Evolutionary conservation across 53 echinoderm and acorn worm genomes (phyloP).

Genomic region (Echinometra lucunter): DNA sequence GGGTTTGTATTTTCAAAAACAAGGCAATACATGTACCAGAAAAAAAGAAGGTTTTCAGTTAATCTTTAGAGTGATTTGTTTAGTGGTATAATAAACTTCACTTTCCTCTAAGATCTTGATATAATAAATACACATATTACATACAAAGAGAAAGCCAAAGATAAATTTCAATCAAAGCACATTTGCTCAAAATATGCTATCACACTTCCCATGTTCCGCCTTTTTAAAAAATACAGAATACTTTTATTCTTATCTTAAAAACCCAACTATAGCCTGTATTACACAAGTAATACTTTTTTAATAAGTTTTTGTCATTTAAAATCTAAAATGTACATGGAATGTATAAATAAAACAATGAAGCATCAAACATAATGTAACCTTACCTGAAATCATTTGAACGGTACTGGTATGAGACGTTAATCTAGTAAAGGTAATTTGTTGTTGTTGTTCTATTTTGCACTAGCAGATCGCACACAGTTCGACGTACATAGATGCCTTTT

Average conservation of each 20-base stretch:
- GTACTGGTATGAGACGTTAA: neutral
- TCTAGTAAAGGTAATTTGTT: neutral
- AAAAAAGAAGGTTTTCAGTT: neutral
- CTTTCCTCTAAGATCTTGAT: neutral
- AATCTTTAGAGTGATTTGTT: neutral
- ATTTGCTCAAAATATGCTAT: neutral
- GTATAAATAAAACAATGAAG: neutral
- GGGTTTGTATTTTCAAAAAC: constrained; percentile 15
- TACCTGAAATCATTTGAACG: neutral
- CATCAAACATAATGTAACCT: neutral
- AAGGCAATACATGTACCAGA: constrained; percentile 26
- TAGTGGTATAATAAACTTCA: neutral
- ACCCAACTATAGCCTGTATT: neutral
- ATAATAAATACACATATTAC: constrained; percentile 40
- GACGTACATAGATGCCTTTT: no score
- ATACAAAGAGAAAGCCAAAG: neutral
- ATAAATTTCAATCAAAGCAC: neutral
- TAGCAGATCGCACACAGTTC: neutral
- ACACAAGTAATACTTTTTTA: neutral
- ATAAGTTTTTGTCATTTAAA: neutral
- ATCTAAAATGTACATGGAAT: neutral
- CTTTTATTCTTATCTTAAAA: neutral
- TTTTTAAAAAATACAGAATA: neutral
- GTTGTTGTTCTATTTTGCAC: neutral
- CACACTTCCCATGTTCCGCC: neutral